Evolutionary conservation across 2,113 vertebrate species (phyloP).

Genomic region (Neolamprologus ventralis): DNA sequence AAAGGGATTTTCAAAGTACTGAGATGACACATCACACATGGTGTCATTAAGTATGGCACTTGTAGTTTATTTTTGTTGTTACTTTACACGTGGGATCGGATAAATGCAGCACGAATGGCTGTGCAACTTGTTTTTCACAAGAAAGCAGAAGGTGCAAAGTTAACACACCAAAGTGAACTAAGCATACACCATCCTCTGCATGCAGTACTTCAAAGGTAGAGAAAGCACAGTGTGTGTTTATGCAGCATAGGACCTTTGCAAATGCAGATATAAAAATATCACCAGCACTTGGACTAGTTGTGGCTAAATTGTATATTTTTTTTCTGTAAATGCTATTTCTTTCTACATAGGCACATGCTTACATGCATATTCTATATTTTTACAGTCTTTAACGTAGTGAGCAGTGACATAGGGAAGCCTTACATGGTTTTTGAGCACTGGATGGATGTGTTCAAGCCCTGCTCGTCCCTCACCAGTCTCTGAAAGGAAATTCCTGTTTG

Average conservation of each 20-base stretch:
- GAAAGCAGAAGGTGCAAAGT: neutral
- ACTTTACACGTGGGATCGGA: neutral
- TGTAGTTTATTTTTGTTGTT: neutral
- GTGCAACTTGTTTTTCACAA: neutral
- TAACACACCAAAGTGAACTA: neutral
- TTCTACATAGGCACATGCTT: neutral
- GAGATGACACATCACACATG: neutral
- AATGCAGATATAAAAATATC: neutral
- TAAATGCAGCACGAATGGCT: neutral
- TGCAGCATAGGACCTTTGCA: neutral
- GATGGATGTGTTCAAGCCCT: constrained; percentile 74
- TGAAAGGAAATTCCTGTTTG: constrained; percentile 88
- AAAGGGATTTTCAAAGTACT: neutral
- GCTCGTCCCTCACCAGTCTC: constrained; percentile 87
- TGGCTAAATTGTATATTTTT: neutral
- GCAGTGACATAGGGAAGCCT: constrained; percentile 42
- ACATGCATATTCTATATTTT: neutral
- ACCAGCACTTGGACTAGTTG: neutral
- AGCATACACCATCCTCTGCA: neutral
- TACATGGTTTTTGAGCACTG: constrained; percentile 81
- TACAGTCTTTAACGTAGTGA: neutral
- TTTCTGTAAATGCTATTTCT: neutral
- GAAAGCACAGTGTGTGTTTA: neutral
- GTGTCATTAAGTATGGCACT: neutral
- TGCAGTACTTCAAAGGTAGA: neutral